Base-by-base conservation (phyloP, 2,113 vertebrate genomes). In the Chiloscyllium plagiosum region DNA sequence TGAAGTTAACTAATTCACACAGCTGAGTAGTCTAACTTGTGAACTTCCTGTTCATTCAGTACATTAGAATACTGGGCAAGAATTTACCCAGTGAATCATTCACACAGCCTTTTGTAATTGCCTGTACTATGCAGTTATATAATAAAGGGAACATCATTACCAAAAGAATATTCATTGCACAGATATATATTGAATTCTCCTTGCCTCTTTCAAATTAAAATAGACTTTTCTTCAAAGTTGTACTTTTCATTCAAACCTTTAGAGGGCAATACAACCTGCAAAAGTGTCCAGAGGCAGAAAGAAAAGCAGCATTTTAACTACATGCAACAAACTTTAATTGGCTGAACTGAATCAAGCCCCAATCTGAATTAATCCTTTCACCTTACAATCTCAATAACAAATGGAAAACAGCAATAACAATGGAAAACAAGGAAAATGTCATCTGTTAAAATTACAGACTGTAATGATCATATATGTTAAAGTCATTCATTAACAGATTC, bases 221-320 rank as follows among this genome's bases (percentile, higher is more conserved):
- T 12, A 26, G 1, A 70, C 13, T 22, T 50, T 76, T 95, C 22
- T 52, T 50, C 72, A 68, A 72, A 95, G 29, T 17, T 52, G 68
- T 61, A 24, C 2, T 95, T 95, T 95, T 13, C 69, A 72, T 29
- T 72, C 17, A 33, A 72, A 52, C 94, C 94, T 95, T 95, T 95
- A 95, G 94, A 76, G 26, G 94, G 68, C 93, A 37, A 70, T 94
- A n/a, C n/a, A 94, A 70, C 87, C 87, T 70, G 70, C 37, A 72
- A 70, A 10, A 19, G 94, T 61, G 37, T 68, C 19, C 50, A 37
- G 56, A 93, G 22, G 89, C 20, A 10, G 19, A 37, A 66, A 65
- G 61, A 66, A 93, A 66, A 93, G 33, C 76, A 15, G 42, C 17
- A 42, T 37, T 94, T 69, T 42, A 94, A 94, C 68, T 15, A 1